phyloP scores from a whole-genome alignment of 2,888 invertebrate genomes.

The Holacanthella duospinosa region DNA sequence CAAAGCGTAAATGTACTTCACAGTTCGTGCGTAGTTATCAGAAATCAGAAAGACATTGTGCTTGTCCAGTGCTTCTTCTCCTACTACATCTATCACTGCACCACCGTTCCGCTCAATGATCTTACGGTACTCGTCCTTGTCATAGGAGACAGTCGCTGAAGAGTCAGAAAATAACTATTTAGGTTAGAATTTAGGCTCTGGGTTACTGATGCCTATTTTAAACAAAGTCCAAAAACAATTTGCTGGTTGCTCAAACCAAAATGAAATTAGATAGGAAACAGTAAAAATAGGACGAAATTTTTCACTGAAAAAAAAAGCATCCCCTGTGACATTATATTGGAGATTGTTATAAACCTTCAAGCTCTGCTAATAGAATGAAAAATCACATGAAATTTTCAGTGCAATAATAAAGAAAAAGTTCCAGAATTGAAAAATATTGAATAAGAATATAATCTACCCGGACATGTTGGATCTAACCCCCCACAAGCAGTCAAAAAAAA shows the following conservation, averaged over 20 bases:
- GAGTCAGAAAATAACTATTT: too few relatives aligned
- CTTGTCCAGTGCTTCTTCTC: slow-evolving; percentile 18
- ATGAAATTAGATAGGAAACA: too few relatives aligned
- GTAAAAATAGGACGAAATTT: too few relatives aligned
- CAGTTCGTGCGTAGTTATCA: slow-evolving; percentile 59
- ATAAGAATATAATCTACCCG: too few relatives aligned
- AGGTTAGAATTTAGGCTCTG: too few relatives aligned
- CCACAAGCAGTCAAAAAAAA: slow-evolving; percentile 36
- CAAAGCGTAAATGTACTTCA: slow-evolving; percentile 61
- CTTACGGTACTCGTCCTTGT: slow-evolving; percentile 29
- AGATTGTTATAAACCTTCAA: too few relatives aligned
- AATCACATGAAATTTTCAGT: too few relatives aligned
- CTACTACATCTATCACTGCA: slow-evolving; percentile 25
- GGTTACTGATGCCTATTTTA: background rate
- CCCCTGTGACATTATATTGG: too few relatives aligned
- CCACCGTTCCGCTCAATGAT: slow-evolving; percentile 28
- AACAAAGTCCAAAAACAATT: background rate
- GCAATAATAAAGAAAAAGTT: too few relatives aligned
- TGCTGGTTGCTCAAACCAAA: too few relatives aligned
- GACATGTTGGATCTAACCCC: slow-evolving; percentile 32
- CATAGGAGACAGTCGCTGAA: slow-evolving; percentile 18
- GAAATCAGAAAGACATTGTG: slow-evolving; percentile 52
- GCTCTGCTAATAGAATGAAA: too few relatives aligned
- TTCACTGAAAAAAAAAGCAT: too few relatives aligned
- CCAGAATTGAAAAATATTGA: background rate